phyloP scores from a whole-genome alignment of 1,140 invertebrate species.

The Reticulitermes speratus region DNA sequence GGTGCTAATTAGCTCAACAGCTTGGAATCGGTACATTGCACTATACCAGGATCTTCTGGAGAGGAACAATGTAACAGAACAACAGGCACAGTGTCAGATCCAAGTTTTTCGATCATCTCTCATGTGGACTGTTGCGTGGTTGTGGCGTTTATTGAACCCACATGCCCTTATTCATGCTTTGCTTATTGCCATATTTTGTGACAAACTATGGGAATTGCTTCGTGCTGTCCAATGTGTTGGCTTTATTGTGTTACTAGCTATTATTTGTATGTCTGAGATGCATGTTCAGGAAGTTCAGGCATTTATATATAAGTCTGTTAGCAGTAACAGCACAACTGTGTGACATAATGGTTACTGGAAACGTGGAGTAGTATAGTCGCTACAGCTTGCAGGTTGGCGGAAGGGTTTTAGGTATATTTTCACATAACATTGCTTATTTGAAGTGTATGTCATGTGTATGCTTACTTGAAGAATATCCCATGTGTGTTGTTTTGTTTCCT shows the following conservation, averaged over 20 bases:
- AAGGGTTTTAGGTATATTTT: background rate
- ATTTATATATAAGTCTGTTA: constrained; percentile 31
- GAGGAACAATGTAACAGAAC: constrained; percentile 52
- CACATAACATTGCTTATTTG: background rate
- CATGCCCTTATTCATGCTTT: constrained; percentile 75
- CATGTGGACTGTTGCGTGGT: constrained; percentile 69
- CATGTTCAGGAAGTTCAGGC: constrained; percentile 40
- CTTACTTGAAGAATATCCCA: too few relatives aligned
- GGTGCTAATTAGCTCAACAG: constrained; percentile 66
- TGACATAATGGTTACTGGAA: background rate
- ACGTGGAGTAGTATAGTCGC: background rate
- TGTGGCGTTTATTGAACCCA: constrained; percentile 78
- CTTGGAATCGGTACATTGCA: constrained; percentile 79
- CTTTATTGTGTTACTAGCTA: constrained; percentile 55
- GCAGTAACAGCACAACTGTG: constrained; percentile 18
- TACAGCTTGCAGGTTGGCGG: background rate
- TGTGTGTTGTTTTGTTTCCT: background rate
- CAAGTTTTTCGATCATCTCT: constrained; percentile 57
- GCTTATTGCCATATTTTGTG: constrained; percentile 74
- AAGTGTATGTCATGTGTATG: background rate
- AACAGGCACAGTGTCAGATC: constrained; percentile 54
- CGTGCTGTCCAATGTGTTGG: constrained; percentile 62
- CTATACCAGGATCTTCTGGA: constrained; percentile 74
- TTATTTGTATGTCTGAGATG: constrained; percentile 59
- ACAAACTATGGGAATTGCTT: constrained; percentile 74